phyloP scores from a whole-genome alignment of 2,888 invertebrate genomes.

The Alsophila aescularia region DNA sequence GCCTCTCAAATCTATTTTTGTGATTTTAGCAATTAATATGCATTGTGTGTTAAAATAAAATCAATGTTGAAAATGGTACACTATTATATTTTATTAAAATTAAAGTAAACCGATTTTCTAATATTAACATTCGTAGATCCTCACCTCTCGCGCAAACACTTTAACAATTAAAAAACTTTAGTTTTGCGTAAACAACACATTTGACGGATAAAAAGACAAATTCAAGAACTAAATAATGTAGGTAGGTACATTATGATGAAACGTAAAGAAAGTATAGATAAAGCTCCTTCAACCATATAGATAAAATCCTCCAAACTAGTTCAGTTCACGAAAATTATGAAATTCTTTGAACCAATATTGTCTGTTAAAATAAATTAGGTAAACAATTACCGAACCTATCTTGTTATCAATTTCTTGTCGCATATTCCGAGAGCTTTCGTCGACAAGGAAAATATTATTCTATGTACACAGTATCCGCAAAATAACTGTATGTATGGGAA shows the following conservation, averaged over 20 bases:
- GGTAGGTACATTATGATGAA: background rate
- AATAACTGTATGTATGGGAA: constrained; percentile 61
- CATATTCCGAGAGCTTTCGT: constrained; percentile 22
- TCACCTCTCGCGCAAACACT: no score
- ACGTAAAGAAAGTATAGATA: background rate
- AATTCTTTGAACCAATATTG: constrained; percentile 15
- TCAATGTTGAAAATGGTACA: no score
- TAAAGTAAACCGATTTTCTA: no score
- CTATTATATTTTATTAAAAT: no score
- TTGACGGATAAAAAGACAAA: no score
- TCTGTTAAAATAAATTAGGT: constrained; percentile 17
- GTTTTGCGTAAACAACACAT: no score
- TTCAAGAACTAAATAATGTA: no score
- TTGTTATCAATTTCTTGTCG: constrained; percentile 39
- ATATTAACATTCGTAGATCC: no score
- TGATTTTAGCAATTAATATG: no score
- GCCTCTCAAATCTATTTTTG: no score
- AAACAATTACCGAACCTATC: constrained; percentile 30
- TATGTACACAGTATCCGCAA: constrained; percentile 48
- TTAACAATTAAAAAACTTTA: no score
- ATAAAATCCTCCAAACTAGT: background rate
- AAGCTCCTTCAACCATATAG: background rate
- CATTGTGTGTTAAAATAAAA: no score
- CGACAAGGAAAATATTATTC: constrained; percentile 53
- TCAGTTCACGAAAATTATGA: constrained; percentile 10